Base-by-base conservation (phyloP, 2,113 vertebrate species). In the Bufo gargarizans region DNA sequence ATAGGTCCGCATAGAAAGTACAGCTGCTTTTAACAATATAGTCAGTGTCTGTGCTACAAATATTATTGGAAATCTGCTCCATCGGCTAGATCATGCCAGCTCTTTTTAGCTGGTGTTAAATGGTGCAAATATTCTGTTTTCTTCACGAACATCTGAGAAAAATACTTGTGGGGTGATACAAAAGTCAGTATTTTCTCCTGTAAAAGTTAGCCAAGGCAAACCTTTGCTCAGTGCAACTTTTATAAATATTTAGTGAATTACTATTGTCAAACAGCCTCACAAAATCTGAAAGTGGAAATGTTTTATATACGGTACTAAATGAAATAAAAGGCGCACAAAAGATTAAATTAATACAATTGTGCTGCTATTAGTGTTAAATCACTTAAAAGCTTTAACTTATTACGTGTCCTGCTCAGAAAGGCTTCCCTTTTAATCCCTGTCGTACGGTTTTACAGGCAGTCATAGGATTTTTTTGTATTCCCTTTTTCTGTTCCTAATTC, bases 331-430 rank as follows among this genome's bases (percentile, higher is more conserved):
- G 6, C 5, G 50, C 33, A 17, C 45, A 43, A 82, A 45, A 58
- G 78, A 59, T 2, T 43, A 80, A 80, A 80, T 45, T 59, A 20
- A n/a, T n/a, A 61, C 20, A 19, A 82, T 47, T 49, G 13, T 74
- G 71, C 69, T 83, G 87, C 58, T 67, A 77, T 83, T 88, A 84
- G 80, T 84, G 58, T 59, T 88, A 88, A 88, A 88, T 88, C 86
- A 88, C 86, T 88, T 88, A 82, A 88, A 88, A 88, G 78, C 65
- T 88, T 86, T 82, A 74, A 83, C 71, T 88, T 88, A 88, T 77
- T 77, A 76, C n/a, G 10, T 77, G 78, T 61, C 81, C 59, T 19
- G n/a, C 87, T 84, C 87, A 56, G 17, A 77, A 84, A 84, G 86
- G 87, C 81, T 88, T 88, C 69, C 71, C 53, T 67, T 84, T 77